A percentile compares a stretch with the other conserved stretches of the same genome.
Conservation (phyloP, 1,140 invertebrate species). For the Phthorimaea operculella region DNA sequence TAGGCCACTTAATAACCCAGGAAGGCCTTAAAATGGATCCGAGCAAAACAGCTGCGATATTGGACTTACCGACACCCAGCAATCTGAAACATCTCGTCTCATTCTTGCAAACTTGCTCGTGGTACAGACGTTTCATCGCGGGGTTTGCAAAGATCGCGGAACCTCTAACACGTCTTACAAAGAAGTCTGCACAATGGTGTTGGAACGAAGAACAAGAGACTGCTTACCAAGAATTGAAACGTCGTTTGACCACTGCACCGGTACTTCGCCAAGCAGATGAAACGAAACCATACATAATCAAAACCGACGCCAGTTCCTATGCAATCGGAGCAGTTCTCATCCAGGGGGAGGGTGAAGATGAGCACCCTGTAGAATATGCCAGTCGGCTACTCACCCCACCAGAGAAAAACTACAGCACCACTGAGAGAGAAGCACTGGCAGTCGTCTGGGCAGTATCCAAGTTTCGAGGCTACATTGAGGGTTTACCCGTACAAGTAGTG, state of each 20-base stretch:
- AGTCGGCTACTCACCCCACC: too few relatives aligned
- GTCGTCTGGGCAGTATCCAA: too few relatives aligned
- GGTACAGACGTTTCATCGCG: background rate
- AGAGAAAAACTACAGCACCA: too few relatives aligned
- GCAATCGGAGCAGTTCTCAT: background rate
- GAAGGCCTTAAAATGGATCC: background rate
- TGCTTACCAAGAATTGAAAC: background rate
- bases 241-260: background rate
- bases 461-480: too few relatives aligned
- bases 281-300: background rate
- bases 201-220: background rate
- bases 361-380: too few relatives aligned
- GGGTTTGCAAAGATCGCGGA: background rate
- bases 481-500: too few relatives aligned
- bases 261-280: conserved; percentile 10
- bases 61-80: background rate
- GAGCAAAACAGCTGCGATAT: background rate
- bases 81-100: background rate
- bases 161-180: background rate
- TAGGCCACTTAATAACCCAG: background rate
- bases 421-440: too few relatives aligned
- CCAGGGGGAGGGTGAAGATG: too few relatives aligned
- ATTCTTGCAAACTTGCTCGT: background rate
- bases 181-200: background rate
- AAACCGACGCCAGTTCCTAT: background rate